Evolutionary conservation across 1,140 invertebrate species (phyloP).

Genomic region (Drosophila ogumai): DNA sequence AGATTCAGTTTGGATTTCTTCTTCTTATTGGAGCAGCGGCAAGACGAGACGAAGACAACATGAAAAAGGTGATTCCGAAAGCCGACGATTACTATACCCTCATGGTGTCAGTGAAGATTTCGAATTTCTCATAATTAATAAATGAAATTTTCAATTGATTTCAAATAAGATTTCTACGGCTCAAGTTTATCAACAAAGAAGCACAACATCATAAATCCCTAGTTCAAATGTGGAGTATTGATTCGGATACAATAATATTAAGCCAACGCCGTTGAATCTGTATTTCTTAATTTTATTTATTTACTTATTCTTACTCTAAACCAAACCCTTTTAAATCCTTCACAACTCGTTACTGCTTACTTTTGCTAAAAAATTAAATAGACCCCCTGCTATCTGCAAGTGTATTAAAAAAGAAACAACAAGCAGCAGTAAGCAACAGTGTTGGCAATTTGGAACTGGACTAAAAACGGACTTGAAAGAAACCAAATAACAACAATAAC

Average conservation of each 20-base stretch:
- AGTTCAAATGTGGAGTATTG: too few species aligned
- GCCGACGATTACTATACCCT: conserved; percentile 7
- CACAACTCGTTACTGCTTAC: too few species aligned
- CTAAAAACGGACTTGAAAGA: conserved; percentile 75
- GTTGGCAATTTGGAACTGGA: conserved; percentile 78
- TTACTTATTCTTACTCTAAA: neutral
- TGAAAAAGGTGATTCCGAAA: neutral
- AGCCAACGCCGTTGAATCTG: neutral
- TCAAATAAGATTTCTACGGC: neutral
- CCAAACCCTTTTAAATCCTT: neutral
- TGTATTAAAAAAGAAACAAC: conserved; percentile 24
- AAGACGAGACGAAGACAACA: conserved; percentile 21
- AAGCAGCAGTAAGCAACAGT: conserved; percentile 45
- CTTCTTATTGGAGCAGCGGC: conserved; percentile 70
- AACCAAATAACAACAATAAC: conserved; percentile 55
- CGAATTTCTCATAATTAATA: neutral
- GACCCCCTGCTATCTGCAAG: neutral
- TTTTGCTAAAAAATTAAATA: neutral
- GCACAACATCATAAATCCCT: neutral
- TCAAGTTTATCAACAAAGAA: neutral
- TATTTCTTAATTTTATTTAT: neutral
- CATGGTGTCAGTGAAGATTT: neutral
- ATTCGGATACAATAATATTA: too few species aligned
- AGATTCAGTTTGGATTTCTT: conserved; percentile 79
- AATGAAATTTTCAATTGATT: neutral